These are phyloP conservation scores for Isurus oxyrinchus DNA, from an alignment of 2,113 vertebrate species.

Conservation along the genomic window DNA sequence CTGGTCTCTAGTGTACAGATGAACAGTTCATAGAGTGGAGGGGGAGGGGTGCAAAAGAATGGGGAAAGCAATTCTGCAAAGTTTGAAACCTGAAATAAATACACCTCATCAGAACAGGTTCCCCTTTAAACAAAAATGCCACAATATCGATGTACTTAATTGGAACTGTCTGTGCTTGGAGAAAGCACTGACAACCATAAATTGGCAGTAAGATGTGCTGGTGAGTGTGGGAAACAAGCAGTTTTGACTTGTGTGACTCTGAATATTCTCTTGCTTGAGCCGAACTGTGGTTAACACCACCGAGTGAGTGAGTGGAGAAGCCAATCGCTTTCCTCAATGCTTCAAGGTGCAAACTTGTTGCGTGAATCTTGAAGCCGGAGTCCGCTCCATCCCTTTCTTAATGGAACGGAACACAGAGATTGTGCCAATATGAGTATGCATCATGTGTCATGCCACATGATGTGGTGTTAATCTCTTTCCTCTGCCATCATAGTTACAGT, in stretches of 20 bases:
- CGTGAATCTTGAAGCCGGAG: background rate
- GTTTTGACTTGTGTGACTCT: background rate
- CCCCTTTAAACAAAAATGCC: background rate
- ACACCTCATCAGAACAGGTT: background rate
- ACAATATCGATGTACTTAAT: background rate
- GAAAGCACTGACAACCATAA: background rate
- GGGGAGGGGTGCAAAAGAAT: background rate
- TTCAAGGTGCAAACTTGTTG: background rate
- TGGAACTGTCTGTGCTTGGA: background rate
- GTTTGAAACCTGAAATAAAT: background rate
- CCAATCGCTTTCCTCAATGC: background rate
- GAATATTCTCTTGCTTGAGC: background rate
- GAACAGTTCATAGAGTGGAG: background rate
- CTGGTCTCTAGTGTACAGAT: background rate
- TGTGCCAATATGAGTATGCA: background rate
- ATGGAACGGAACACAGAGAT: background rate
- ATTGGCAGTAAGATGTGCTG: background rate
- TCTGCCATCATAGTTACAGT: background rate
- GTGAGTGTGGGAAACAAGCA: background rate
- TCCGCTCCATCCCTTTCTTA: background rate
- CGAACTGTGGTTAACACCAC: too few relatives aligned
- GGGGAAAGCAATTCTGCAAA: background rate
- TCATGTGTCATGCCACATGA: background rate
- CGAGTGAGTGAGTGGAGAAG: background rate
- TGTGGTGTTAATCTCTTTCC: background rate